A percentile compares a stretch with the other conserved stretches of the same genome.
These are phyloP conservation scores for Sialia sialis DNA, from an alignment of 2,113 vertebrate genomes.

Conservation along the genomic window DNA sequence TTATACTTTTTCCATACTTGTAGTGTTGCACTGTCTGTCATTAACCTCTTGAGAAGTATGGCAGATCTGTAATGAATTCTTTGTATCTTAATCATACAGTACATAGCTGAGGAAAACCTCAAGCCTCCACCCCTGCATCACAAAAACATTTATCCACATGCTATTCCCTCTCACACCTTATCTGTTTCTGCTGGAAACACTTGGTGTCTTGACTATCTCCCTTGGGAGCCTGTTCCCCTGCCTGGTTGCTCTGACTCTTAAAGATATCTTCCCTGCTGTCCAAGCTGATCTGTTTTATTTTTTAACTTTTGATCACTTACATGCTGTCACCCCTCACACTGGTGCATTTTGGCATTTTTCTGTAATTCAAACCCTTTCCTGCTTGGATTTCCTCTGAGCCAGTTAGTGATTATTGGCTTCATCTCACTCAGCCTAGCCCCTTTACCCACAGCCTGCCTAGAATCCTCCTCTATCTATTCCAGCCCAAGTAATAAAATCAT, in stretches of 20 bases:
- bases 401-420: background rate
- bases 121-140: background rate
- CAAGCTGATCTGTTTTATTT: background rate
- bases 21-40: background rate
- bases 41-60: background rate
- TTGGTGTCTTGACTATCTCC: background rate
- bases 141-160: background rate
- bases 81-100: background rate
- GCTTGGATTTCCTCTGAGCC: background rate
- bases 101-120: background rate
- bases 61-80: background rate
- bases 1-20: background rate
- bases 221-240: background rate
- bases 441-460: background rate
- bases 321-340: background rate
- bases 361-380: background rate
- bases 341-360: background rate
- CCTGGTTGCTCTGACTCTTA: background rate
- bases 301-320: background rate
- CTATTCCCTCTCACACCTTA: background rate
- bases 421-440: background rate
- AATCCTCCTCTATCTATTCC: background rate
- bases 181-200: background rate
- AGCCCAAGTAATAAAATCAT: background rate
- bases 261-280: background rate